A percentile compares a stretch with the other conserved stretches of the same genome.
These are phyloP conservation scores for Ectropis crepuscularia DNA, from an alignment of 2,888 invertebrate species.

Conservation along the genomic window DNA sequence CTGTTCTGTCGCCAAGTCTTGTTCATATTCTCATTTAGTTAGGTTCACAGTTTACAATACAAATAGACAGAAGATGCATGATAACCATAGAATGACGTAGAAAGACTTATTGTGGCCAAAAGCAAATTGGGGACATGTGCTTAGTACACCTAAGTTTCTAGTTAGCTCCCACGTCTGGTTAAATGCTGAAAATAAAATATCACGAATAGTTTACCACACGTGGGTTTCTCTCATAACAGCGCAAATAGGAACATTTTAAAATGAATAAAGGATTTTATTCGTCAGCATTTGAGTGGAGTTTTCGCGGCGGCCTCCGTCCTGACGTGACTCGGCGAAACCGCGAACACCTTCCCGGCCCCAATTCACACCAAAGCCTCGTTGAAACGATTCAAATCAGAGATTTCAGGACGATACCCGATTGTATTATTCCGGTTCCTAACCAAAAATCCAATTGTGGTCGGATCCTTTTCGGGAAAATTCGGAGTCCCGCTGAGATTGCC, in stretches of 20 bases:
- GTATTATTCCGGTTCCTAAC: constrained; percentile 84
- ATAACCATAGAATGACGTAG: background rate
- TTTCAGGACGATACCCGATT: constrained; percentile 82
- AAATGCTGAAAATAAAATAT: too few relatives aligned
- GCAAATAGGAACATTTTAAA: background rate
- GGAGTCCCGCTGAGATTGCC: constrained; percentile 81
- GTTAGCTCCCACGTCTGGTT: too few relatives aligned
- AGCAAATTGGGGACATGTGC: too few relatives aligned
- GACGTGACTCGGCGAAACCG: constrained; percentile 65
- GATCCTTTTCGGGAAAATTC: constrained; percentile 78
- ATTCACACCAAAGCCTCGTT: constrained; percentile 77
- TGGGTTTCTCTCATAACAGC: too few relatives aligned
- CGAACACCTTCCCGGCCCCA: constrained; percentile 70
- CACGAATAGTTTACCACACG: background rate
- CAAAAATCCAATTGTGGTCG: constrained; percentile 83
- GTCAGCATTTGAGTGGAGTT: constrained; percentile 15
- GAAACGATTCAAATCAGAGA: constrained; percentile 83
- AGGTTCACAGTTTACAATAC: too few relatives aligned
- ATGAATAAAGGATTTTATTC: constrained; percentile 15
- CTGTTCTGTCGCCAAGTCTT: too few relatives aligned
- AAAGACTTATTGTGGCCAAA: too few relatives aligned
- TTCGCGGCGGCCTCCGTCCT: constrained; percentile 13
- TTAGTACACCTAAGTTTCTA: too few relatives aligned
- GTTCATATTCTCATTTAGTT: too few relatives aligned
- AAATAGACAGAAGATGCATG: background rate